phyloP scores from a whole-genome alignment of 2,888 invertebrate species.

The Coleophora deauratella region DNA sequence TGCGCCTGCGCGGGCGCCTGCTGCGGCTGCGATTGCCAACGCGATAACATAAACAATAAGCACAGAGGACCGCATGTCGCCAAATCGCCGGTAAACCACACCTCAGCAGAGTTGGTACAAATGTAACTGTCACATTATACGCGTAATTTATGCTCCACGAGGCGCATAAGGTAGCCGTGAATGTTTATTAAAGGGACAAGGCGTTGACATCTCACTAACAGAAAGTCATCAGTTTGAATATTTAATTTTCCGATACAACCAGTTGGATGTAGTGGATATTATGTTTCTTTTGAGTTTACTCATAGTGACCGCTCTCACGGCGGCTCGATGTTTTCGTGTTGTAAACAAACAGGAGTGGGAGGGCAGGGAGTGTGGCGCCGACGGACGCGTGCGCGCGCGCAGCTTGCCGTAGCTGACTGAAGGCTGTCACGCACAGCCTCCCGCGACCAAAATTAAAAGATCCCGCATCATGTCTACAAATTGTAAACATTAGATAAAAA shows the following conservation, averaged over 20 bases:
- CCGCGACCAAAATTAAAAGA: slow-evolving; percentile 44
- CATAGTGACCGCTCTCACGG: slow-evolving; percentile 34
- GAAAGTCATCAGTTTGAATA: slow-evolving; percentile 48
- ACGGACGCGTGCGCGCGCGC: slow-evolving; percentile 65
- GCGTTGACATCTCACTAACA: slow-evolving; percentile 61
- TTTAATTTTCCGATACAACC: slow-evolving; percentile 37
- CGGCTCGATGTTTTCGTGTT: slow-evolving; percentile 35
- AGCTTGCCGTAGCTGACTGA: slow-evolving; percentile 58
- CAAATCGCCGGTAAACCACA: slow-evolving; percentile 47
- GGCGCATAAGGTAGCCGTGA: slow-evolving; percentile 46
- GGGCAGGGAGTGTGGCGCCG: slow-evolving; percentile 24
- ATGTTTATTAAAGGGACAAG: slow-evolving; percentile 50
- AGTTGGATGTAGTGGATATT: slow-evolving; percentile 25
- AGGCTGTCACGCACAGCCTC: slow-evolving; percentile 55
- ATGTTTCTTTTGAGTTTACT: slow-evolving; percentile 26
- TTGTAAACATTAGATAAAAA: slow-evolving; percentile 16
- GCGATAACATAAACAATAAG: slow-evolving; percentile 63
- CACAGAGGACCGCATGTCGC: slow-evolving; percentile 55
- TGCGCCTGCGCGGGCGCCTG: slow-evolving; percentile 27
- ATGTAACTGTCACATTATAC: slow-evolving; percentile 69
- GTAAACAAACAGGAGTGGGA: slow-evolving; percentile 48
- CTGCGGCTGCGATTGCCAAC: slow-evolving; percentile 49
- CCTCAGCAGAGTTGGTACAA: slow-evolving; percentile 45
- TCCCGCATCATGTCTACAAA: slow-evolving; percentile 6
- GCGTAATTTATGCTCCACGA: slow-evolving; percentile 54